A percentile compares a stretch with the other conserved stretches of the same genome.
These are phyloP conservation scores for Balaenoptera acutorostrata DNA, from an alignment of 2,113 vertebrate species.

Conservation along the genomic window DNA sequence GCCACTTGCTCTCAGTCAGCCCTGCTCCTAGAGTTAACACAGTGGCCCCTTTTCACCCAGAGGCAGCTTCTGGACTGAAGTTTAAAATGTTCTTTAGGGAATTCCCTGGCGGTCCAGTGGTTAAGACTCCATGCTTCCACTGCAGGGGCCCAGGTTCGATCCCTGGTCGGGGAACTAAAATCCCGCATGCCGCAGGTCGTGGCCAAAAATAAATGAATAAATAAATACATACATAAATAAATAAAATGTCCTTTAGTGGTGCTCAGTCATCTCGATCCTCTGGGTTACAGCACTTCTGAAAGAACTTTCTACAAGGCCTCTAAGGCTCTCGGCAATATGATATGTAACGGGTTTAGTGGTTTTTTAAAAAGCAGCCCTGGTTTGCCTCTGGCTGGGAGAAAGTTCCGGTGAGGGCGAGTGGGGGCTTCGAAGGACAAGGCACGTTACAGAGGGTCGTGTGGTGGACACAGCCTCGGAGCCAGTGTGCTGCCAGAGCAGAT, in stretches of 20 bases:
- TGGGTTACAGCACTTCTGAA: neutral
- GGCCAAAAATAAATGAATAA: neutral
- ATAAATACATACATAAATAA: neutral
- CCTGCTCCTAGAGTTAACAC: neutral
- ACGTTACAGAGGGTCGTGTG: accelerated
- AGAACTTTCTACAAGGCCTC: neutral
- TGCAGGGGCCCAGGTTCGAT: neutral
- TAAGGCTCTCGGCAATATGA: neutral
- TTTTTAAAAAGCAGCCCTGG: neutral
- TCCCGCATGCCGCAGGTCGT: neutral
- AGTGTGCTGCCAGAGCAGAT: neutral
- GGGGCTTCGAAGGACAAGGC: neutral
- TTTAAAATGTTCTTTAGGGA: neutral
- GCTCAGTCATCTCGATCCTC: neutral
- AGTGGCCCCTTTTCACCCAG: neutral
- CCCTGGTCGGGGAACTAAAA: neutral
- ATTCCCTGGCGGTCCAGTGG: neutral
- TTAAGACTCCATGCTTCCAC: neutral
- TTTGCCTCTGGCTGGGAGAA: neutral
- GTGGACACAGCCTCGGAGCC: accelerated
- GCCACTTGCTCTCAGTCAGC: neutral
- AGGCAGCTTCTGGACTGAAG: neutral
- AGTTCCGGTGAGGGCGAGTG: neutral
- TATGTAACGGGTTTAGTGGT: accelerated
- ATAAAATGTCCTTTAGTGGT: neutral